These are phyloP conservation scores for Octodon degus DNA, from an alignment of 2,113 vertebrate species.

Conservation along the genomic window DNA sequence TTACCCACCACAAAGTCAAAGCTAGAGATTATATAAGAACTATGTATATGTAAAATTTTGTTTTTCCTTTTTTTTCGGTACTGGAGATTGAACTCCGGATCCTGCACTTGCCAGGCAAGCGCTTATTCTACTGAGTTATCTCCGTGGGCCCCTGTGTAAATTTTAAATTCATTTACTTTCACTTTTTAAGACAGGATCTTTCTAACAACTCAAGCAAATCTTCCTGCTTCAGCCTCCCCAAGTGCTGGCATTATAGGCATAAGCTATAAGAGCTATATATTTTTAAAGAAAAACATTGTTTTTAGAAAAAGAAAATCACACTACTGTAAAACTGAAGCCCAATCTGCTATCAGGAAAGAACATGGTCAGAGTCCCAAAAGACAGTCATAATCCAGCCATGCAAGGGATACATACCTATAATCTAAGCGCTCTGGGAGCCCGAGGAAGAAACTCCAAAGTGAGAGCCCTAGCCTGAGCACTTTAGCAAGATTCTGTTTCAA, in stretches of 20 bases:
- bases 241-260: not conserved
- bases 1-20: constrained; percentile 21
- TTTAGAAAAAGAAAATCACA: not conserved
- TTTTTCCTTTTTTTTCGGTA: too few relatives aligned
- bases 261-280: not conserved
- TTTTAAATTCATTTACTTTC: not conserved
- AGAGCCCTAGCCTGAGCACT: not conserved
- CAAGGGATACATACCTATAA: not conserved
- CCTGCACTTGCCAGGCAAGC: too few relatives aligned
- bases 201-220: not conserved
- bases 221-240: not conserved
- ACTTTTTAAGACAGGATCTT: not conserved
- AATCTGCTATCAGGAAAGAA: not conserved
- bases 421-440: not conserved
- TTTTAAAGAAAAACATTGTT: not conserved
- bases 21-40: not conserved
- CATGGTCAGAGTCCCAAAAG: not conserved
- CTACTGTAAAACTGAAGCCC: not conserved
- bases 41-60: too few relatives aligned
- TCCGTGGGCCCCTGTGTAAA: not conserved
- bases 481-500: not conserved
- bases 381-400: not conserved
- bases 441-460: not conserved
- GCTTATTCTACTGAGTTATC: too few relatives aligned
- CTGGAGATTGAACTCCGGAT: too few relatives aligned